phyloP scores from a whole-genome alignment of 2,888 invertebrate genomes.

The Eupeodes luniger region DNA sequence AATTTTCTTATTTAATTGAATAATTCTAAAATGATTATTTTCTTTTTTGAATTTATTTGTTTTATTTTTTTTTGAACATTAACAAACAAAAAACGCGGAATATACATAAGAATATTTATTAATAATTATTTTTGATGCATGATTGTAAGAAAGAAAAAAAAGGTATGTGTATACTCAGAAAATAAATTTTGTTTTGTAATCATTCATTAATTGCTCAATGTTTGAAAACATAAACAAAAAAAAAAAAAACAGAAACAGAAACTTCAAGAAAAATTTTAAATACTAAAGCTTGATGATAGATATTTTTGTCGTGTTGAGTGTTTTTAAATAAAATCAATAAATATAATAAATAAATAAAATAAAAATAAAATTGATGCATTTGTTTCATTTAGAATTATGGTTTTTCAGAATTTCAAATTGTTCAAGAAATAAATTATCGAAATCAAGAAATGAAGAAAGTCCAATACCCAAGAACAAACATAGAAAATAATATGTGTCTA shows the following conservation, averaged over 20 bases:
- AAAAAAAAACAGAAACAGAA: not conserved
- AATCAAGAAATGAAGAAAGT: no score
- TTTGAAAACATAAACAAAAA: not conserved
- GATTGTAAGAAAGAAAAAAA: conserved; percentile 20
- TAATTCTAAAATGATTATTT: conserved; percentile 29
- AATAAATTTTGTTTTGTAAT: not conserved
- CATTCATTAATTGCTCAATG: conserved; percentile 4
- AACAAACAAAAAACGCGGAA: conserved; percentile 3
- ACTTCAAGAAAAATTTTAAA: conserved; percentile 17
- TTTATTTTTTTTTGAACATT: conserved; percentile 37
- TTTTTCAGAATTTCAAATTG: not conserved
- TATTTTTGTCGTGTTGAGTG: conserved; percentile 71
- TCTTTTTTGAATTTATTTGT: conserved; percentile 21
- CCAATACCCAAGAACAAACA: no score
- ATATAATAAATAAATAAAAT: conserved; percentile 49
- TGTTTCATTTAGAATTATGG: not conserved
- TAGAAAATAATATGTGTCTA: no score
- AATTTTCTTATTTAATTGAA: conserved; percentile 44
- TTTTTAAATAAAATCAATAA: conserved; percentile 60
- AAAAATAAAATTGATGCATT: not conserved
- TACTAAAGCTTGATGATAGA: conserved; percentile 62
- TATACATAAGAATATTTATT: not conserved
- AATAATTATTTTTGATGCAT: conserved; percentile 16
- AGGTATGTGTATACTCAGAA: not conserved
- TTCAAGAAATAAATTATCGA: no score